Conservation (phyloP, 35 echinoderm and acorn worm genomes). For the Amphiura filiformis region DNA sequence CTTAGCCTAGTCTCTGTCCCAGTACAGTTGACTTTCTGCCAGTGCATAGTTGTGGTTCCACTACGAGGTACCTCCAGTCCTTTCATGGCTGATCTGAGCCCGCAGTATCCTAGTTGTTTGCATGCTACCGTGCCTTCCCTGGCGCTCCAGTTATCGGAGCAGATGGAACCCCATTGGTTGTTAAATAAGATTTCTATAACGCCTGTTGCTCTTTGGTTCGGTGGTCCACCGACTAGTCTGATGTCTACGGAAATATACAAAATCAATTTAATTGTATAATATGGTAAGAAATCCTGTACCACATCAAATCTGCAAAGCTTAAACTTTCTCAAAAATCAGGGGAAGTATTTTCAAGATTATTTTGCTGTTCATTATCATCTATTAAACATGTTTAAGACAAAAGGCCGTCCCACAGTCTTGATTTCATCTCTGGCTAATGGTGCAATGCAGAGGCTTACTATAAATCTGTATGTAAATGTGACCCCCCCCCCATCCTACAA, state of each 20-base stretch:
- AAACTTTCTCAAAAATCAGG: no score
- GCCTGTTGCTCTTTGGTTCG: conserved; percentile 19
- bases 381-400: no score
- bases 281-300: no score
- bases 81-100: background rate
- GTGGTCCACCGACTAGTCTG: conserved; percentile 53
- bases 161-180: conserved; percentile 73
- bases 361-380: no score
- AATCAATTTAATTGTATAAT: no score
- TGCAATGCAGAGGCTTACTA: no score
- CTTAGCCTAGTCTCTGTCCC: conserved; percentile 48
- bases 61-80: background rate
- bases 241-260: conserved; percentile 68
- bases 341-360: no score
- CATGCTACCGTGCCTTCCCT: conserved; percentile 72
- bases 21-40: conserved; percentile 76
- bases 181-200: conserved; percentile 59
- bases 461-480: no score
- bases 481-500: no score
- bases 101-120: conserved; percentile 73
- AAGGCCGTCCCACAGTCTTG: no score
- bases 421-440: no score
- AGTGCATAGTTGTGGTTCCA: conserved; percentile 45
- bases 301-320: no score
- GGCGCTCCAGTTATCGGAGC: conserved; percentile 57